These are phyloP conservation scores for Caretta caretta DNA, from an alignment of 2,113 vertebrate species.

Conservation along the genomic window DNA sequence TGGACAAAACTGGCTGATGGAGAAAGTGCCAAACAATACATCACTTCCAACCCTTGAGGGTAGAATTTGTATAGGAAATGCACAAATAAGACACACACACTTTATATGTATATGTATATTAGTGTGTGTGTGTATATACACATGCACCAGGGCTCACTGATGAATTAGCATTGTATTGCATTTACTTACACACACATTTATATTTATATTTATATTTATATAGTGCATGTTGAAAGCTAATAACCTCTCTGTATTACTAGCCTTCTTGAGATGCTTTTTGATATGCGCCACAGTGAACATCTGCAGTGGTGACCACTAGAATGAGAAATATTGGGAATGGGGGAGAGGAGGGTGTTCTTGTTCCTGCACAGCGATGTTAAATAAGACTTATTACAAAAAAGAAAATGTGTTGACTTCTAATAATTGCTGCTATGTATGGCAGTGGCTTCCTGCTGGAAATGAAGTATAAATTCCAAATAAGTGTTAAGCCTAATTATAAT, in stretches of 20 bases:
- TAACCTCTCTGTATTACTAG: neutral
- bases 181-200: neutral
- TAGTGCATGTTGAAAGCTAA: neutral
- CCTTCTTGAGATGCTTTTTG: neutral
- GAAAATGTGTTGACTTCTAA: neutral
- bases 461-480: neutral
- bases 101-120: neutral
- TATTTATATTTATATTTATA: neutral
- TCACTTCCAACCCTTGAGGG: neutral
- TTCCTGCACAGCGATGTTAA: neutral
- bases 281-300: neutral
- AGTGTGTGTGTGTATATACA: too few relatives aligned
- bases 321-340: neutral
- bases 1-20: neutral
- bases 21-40: neutral
- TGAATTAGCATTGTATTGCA: rapidly evolving
- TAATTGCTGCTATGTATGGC: neutral
- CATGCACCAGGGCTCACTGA: neutral
- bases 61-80: neutral
- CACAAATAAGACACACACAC: neutral
- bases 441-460: neutral
- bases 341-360: too few relatives aligned
- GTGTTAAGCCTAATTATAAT: neutral
- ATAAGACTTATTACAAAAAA: neutral
- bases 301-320: neutral